Evolutionary conservation across 1,140 invertebrate species (phyloP), one percentile per base, ranked within the genome.

Genomic region (Scaptomyza montana): DNA sequence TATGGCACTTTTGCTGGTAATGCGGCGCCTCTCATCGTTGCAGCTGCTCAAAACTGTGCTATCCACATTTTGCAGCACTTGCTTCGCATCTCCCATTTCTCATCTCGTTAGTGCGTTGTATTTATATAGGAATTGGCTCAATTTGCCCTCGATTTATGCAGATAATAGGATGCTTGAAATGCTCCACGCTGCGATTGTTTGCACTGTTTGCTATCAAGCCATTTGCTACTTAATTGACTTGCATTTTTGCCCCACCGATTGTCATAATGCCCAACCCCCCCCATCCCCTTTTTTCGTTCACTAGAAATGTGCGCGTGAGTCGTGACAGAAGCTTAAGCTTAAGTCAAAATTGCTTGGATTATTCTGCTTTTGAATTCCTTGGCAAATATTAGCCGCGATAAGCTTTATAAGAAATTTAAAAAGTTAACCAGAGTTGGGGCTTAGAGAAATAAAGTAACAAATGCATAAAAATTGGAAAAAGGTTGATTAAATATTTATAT

Each of bases 141-240:
- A 87, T 87, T 87, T 87, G 80, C 79, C 68, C 73, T 80, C 84
- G 84, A 87, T 87, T 87, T 87, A 89, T 89, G 85, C 84, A 77
- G 84, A 36, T 9, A 36, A 2, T 69, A 86, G 66, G 70, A 82
- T 78, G 67, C 82, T 87, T 82, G 67, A 87, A 78, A 79, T 73
- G 79, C 84, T 70, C 53, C 63, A 69, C 65, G 50, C 75, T 89
- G 79, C 79, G 79, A 89, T 87, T 87, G 84, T 87, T 87, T 87
- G 84, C 84, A 43, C 66, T 66, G 73, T 62, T 9, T 77, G 77
- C 63, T 69, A 75, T 73, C 54, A 69, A 79, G 72, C 79, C 79
- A 77, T 89, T 87, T 87, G 85, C 78, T 89, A 84, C 84, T 89
- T 87, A 87, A 87, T 87, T 87, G 84, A 87, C 84, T 87, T 87